phyloP scores from a whole-genome alignment of 37 sponge, comb jelly and placozoan genomes.

The Axinella damicornis region DNA sequence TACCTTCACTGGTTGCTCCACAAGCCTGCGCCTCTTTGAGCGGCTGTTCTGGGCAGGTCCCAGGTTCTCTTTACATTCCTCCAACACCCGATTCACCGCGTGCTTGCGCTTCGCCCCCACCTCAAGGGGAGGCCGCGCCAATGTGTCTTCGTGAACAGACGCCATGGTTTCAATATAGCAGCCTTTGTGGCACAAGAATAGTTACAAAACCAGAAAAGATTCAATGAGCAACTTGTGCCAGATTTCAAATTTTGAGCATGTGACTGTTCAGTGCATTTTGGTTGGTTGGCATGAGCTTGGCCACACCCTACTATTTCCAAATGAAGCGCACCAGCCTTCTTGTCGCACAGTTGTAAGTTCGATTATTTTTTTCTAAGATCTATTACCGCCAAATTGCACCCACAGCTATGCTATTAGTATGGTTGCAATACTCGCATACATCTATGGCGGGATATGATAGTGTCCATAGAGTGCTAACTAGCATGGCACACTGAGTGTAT shows the following conservation, averaged over 20 bases:
- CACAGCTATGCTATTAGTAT: too few species aligned
- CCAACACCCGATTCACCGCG: neutral
- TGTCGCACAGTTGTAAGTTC: too few species aligned
- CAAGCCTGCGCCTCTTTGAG: slow-evolving; percentile 9
- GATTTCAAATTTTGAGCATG: neutral
- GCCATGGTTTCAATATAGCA: neutral
- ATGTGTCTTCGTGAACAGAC: neutral
- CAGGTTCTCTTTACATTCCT: slow-evolving; percentile 19
- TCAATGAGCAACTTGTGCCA: neutral
- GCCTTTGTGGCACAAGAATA: too few species aligned
- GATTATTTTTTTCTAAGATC: too few species aligned
- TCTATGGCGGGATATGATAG: too few species aligned
- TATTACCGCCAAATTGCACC: too few species aligned
- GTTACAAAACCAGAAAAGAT: too few species aligned
- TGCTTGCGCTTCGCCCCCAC: slow-evolving; percentile 14
- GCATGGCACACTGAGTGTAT: too few species aligned
- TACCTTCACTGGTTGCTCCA: slow-evolving; percentile 9
- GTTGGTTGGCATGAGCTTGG: neutral
- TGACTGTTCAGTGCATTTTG: neutral
- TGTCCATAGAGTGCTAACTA: too few species aligned
- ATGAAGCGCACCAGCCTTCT: too few species aligned
- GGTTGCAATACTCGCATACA: too few species aligned
- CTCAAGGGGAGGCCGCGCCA: neutral
- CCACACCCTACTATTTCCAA: neutral
- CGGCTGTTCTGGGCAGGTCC: neutral